These are phyloP conservation scores for Aphelocoma californica DNA, from an alignment of 2,797 vertebrate genomes.

Conservation along the genomic window DNA sequence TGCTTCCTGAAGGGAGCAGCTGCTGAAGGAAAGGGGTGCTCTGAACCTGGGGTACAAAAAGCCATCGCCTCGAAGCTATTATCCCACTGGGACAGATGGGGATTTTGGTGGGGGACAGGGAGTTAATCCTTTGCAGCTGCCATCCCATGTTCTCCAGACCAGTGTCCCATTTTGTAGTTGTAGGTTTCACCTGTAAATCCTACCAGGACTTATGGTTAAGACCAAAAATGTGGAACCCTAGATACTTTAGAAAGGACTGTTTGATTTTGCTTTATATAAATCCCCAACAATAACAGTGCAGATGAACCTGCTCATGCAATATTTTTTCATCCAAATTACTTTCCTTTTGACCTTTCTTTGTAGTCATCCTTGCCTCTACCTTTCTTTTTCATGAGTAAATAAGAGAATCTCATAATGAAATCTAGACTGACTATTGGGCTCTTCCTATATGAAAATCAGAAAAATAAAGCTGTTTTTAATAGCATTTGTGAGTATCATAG, in stretches of 20 bases:
- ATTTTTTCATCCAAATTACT: background rate
- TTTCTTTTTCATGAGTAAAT: background rate
- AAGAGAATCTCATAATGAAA: background rate
- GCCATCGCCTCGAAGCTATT: fast-evolving
- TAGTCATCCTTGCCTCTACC: background rate
- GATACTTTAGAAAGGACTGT: background rate
- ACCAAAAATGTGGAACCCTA: background rate
- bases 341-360: background rate
- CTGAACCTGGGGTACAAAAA: background rate
- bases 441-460: background rate
- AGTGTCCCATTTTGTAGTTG: background rate
- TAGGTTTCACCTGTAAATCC: background rate
- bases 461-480: background rate
- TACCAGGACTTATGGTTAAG: fast-evolving
- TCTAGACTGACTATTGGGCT: background rate
- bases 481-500: background rate
- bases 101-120: too few relatives aligned
- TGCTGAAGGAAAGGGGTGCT: background rate
- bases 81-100: background rate
- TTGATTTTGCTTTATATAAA: background rate
- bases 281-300: background rate
- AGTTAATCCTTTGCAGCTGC: background rate
- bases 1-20: background rate
- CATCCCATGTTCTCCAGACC: fast-evolving
- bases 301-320: background rate